These are phyloP conservation scores for Ataeniobius toweri DNA, from an alignment of 2,797 vertebrate genomes.

Conservation along the genomic window DNA sequence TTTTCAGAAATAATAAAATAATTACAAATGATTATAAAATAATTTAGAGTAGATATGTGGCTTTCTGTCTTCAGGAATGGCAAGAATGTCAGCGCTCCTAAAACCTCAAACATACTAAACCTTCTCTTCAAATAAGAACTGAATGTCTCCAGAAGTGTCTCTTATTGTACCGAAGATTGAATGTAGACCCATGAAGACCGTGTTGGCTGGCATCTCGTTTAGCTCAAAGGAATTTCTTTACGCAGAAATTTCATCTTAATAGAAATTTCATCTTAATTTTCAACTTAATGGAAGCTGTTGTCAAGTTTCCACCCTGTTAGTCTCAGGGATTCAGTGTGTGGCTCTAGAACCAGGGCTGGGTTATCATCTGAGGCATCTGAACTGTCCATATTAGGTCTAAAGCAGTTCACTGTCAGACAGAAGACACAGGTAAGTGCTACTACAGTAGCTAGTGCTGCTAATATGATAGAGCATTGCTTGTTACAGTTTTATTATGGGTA, in stretches of 20 bases:
- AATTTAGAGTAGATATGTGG: background rate
- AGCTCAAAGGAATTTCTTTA: conserved; percentile 40
- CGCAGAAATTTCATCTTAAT: conserved; percentile 22
- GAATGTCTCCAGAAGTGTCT: background rate
- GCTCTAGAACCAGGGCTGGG: conserved; percentile 9
- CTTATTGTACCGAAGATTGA: background rate
- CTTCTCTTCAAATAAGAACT: background rate
- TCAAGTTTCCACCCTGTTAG: conserved; percentile 49
- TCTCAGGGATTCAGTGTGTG: conserved; percentile 28
- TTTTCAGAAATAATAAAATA: background rate
- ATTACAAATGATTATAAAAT: background rate
- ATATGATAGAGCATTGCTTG: background rate
- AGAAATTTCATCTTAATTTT: conserved; percentile 20
- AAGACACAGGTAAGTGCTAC: background rate
- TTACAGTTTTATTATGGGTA: background rate
- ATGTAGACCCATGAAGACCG: background rate
- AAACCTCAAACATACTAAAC: background rate
- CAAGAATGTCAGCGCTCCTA: background rate
- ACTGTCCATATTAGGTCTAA: background rate
- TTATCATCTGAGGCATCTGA: background rate
- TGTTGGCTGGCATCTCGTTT: conserved; percentile 23
- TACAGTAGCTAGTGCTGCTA: background rate
- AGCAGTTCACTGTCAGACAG: background rate
- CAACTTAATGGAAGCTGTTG: conserved; percentile 38
- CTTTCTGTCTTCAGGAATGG: background rate